phyloP scores from a whole-genome alignment of 2,113 vertebrate species.

The Osmerus eperlanus region DNA sequence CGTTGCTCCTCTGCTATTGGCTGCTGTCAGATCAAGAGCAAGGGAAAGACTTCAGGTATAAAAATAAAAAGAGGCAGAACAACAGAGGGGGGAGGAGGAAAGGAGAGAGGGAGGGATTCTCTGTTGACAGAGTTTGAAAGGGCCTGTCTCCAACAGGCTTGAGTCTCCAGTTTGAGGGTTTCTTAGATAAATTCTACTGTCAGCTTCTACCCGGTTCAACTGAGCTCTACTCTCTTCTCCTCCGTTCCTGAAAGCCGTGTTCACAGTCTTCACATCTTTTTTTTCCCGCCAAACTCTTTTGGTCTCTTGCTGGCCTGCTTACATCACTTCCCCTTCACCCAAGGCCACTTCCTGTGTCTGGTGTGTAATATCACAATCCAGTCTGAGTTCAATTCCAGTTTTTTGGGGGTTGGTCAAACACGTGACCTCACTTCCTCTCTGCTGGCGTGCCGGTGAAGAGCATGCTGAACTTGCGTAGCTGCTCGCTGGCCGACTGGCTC shows the following conservation, averaged over 20 bases:
- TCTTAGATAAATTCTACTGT: neutral
- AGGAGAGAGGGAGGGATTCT: neutral
- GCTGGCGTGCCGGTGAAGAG: constrained; percentile 71
- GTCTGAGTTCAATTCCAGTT: constrained; percentile 52
- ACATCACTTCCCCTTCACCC: too few relatives aligned
- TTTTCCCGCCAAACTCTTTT: neutral
- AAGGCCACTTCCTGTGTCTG: constrained; percentile 4
- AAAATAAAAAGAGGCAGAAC: constrained; percentile 2
- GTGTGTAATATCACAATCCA: neutral
- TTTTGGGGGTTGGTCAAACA: constrained; percentile 4
- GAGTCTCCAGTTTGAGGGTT: constrained; percentile 44
- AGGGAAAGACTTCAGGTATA: constrained; percentile 9
- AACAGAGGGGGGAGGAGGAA: neutral
- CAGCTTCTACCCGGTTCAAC: neutral
- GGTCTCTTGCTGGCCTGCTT: too few relatives aligned
- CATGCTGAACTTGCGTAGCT: constrained; percentile 84
- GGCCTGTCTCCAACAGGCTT: neutral
- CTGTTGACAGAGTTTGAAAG: neutral
- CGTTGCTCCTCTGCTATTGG: constrained; percentile 43
- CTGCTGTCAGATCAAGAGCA: constrained; percentile 46
- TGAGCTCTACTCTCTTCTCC: constrained; percentile 17
- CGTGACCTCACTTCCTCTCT: constrained; percentile 42
- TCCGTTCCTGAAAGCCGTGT: neutral
- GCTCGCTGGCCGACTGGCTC: constrained; percentile 80
- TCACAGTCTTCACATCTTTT: neutral